A percentile compares a stretch with the other conserved stretches of the same genome.
These are phyloP conservation scores for Ditylenchus dipsaci DNA, from an alignment of 1,140 invertebrate genomes.

Conservation along the genomic window DNA sequence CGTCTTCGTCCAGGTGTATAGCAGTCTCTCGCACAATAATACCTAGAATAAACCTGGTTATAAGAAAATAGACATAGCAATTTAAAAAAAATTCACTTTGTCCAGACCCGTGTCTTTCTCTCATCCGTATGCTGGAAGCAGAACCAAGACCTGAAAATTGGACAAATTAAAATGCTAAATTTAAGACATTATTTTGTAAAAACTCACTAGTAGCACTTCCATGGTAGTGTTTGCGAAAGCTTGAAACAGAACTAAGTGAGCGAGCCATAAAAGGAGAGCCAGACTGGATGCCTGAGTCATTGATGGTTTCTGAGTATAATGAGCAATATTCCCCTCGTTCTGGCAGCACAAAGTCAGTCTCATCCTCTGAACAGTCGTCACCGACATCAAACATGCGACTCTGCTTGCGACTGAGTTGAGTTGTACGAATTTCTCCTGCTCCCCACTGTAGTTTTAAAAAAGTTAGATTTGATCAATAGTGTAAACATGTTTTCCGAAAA, in stretches of 20 bases:
- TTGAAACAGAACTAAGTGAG: conserved; percentile 19
- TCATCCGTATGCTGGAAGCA: conserved; percentile 17
- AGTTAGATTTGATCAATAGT: too few relatives aligned
- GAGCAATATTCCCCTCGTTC: conserved; percentile 26
- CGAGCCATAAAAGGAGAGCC: conserved; percentile 16
- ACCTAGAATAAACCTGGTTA: conserved; percentile 15
- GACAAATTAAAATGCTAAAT: neutral
- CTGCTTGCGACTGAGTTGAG: conserved; percentile 17
- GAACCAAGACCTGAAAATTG: conserved; percentile 26
- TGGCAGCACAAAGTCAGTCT: conserved; percentile 1
- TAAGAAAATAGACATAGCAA: neutral
- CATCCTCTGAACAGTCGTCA: conserved; percentile 9
- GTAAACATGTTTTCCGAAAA: too few relatives aligned
- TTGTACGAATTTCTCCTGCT: conserved; percentile 29
- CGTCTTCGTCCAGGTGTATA: conserved; percentile 34
- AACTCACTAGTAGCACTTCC: conserved; percentile 18
- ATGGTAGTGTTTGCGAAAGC: conserved; percentile 17
- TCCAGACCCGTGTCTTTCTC: conserved; percentile 26
- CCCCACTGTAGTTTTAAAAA: conserved; percentile 22
- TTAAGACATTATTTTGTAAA: neutral
- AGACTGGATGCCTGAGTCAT: conserved; percentile 20
- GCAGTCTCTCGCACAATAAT: conserved; percentile 26
- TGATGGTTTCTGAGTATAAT: conserved; percentile 29
- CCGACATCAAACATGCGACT: conserved; percentile 22
- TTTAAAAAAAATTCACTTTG: conserved; percentile 17